phyloP scores from a whole-genome alignment of 2,113 vertebrate genomes.

The Colaptes auratus region DNA sequence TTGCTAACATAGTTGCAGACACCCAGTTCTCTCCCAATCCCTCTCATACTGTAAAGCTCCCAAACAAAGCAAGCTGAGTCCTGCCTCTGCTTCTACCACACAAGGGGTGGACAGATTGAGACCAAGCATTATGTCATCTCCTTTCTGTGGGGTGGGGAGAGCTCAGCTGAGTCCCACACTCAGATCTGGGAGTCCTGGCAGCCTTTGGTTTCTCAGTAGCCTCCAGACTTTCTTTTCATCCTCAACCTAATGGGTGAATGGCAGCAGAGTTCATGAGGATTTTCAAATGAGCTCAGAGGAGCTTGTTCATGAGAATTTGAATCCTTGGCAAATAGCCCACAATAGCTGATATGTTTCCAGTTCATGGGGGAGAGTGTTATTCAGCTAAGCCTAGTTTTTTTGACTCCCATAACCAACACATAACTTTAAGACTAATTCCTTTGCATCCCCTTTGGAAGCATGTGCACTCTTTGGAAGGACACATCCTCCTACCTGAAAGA shows the following conservation, averaged over 20 bases:
- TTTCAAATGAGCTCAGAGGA: constrained; percentile 45
- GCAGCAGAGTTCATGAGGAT: background rate
- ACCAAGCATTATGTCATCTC: background rate
- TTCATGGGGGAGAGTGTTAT: constrained; percentile 16
- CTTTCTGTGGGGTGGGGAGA: background rate
- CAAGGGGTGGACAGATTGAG: background rate
- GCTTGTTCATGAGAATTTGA: constrained; percentile 33
- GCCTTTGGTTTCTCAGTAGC: background rate
- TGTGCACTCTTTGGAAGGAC: background rate
- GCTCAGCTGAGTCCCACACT: background rate
- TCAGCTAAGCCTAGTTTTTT: background rate
- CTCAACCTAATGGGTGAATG: background rate
- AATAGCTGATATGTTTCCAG: constrained; percentile 34
- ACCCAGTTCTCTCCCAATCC: background rate
- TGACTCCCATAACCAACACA: background rate
- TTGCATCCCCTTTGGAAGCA: background rate
- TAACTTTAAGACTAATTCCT: background rate
- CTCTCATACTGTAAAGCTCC: background rate
- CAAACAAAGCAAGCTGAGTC: background rate
- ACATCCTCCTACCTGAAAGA: background rate
- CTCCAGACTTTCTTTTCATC: background rate
- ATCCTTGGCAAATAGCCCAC: constrained; percentile 36
- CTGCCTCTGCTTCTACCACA: background rate
- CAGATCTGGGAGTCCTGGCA: background rate
- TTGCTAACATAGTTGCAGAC: background rate